Base-by-base conservation (phyloP, 2,113 vertebrate species). In the Haplotaxodon microlepis region DNA sequence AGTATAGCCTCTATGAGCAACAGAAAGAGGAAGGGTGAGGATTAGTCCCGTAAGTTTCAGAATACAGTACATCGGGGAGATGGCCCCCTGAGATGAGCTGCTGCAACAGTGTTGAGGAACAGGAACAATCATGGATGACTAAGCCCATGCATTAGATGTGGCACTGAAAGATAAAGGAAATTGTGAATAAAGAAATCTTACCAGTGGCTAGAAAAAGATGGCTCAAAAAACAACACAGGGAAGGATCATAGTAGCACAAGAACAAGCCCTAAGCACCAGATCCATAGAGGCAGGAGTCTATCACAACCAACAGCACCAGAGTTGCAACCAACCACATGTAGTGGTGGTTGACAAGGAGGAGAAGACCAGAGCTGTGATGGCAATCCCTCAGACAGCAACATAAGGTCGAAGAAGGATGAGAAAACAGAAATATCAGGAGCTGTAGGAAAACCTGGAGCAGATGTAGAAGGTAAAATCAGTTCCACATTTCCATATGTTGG, bases 61-160 rank as follows among this genome's bases (percentile, higher is more conserved):
- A 63, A 63, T 63, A 63, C 59, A 36, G 3, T 36, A 5, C 17
- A 63, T n/a, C 1, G 4, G 31, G 1, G 17, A 66, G 9, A 56
- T 56, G 53, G 21, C n/a, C 21, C 53, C 21, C 21, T 56, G 53
- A 56, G 11, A n/a, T 0, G 31, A 66, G 17, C 61, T 66, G 9
- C 17, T 36, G 61, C 17, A 66, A 66, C 31, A 12, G 4, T 66
- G 61, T 36, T 3, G 59, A 63, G 9, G 17, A n/a, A n/a, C 59
- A 36, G 17, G 31, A 63, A 36, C 31, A 36, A 36, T 63, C 17
- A 36, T n/a, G 31, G 31, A 36, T 2, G 1, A n/a, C 31, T 3
- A 66, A n/a, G 6, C 31, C 59, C 0, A 0, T 36, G 17, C 9
- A 63, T 36, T 36, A 0, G 9, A 63, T 63, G 29, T 63, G 4